Evolutionary conservation across 2,113 vertebrate species (phyloP).

Genomic region (Eublepharis macularius): DNA sequence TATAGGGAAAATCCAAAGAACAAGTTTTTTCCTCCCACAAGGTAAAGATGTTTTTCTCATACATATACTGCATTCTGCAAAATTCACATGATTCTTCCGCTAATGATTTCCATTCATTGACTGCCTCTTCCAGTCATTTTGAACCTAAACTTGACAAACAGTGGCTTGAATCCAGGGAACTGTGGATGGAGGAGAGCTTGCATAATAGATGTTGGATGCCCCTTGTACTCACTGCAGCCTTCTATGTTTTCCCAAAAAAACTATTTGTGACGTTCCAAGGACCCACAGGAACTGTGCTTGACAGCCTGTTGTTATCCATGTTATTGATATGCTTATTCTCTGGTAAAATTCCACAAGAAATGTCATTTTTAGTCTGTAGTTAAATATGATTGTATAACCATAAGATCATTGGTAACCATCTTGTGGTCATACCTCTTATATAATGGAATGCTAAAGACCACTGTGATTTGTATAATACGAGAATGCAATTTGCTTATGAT

Average conservation of each 20-base stretch:
- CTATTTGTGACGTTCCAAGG: too few species aligned
- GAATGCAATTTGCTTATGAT: not conserved
- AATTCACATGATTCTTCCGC: too few species aligned
- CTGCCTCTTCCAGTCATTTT: not conserved
- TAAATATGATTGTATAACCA: not conserved
- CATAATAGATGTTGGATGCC: too few species aligned
- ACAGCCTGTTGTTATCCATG: not conserved
- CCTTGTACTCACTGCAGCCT: too few species aligned
- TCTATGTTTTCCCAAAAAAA: too few species aligned
- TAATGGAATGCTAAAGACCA: not conserved
- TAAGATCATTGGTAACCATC: not conserved
- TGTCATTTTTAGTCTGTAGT: not conserved
- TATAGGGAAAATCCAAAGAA: not conserved
- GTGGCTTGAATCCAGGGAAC: not conserved
- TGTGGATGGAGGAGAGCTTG: too few species aligned
- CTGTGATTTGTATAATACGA: not conserved
- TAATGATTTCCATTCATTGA: too few species aligned
- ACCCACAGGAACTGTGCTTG: too few species aligned
- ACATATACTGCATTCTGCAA: too few species aligned
- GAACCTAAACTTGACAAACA: not conserved
- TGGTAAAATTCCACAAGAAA: too few species aligned
- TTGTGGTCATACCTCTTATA: not conserved
- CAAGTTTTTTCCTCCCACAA: too few species aligned
- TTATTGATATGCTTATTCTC: not conserved
- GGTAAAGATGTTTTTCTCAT: too few species aligned